Evolutionary conservation across 2,888 invertebrate species (phyloP).

Genomic region (Trissolcus japonicus): DNA sequence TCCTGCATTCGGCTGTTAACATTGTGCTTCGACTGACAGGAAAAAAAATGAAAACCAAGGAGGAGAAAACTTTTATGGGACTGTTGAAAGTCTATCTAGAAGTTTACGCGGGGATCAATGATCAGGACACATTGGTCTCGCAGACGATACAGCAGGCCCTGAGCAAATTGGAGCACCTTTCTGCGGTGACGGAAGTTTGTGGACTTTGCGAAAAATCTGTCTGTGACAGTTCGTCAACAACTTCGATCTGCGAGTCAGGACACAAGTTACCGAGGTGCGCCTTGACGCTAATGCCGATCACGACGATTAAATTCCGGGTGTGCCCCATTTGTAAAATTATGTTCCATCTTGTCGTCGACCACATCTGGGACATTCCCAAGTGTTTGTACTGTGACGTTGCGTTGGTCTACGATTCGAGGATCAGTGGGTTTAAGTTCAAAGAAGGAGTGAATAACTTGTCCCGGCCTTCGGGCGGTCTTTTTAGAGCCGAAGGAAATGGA

Average conservation of each 20-base stretch:
- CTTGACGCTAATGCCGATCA: slow-evolving; percentile 69
- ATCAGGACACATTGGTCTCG: slow-evolving; percentile 55
- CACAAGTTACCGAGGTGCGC: slow-evolving; percentile 71
- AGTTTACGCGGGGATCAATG: slow-evolving; percentile 67
- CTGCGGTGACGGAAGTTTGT: slow-evolving; percentile 64
- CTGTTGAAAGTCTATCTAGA: slow-evolving; percentile 68
- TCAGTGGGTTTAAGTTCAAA: slow-evolving; percentile 14
- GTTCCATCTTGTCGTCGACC: slow-evolving; percentile 69
- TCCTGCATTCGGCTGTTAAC: slow-evolving; percentile 63
- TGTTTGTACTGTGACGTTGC: slow-evolving; percentile 71
- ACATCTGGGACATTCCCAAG: slow-evolving; percentile 59
- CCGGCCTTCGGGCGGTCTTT: slow-evolving; percentile 18
- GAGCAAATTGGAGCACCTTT: slow-evolving; percentile 50
- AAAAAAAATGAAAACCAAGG: slow-evolving; percentile 53
- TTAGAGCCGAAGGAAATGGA: slow-evolving; percentile 20
- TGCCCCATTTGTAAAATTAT: slow-evolving; percentile 69
- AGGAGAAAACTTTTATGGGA: slow-evolving; percentile 61
- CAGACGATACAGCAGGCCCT: slow-evolving; percentile 58
- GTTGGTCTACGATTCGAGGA: slow-evolving; percentile 61
- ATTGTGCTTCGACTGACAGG: slow-evolving; percentile 60
- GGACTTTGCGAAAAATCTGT: slow-evolving; percentile 65
- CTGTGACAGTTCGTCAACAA: slow-evolving; percentile 67
- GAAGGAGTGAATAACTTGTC: slow-evolving; percentile 46
- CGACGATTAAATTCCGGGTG: slow-evolving; percentile 61
- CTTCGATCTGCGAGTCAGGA: slow-evolving; percentile 65